Percentiles rank a stretch among this genome's conserved stretches.
phyloP scores from a whole-genome alignment of 2,113 vertebrate genomes.

The Scomber colias region DNA sequence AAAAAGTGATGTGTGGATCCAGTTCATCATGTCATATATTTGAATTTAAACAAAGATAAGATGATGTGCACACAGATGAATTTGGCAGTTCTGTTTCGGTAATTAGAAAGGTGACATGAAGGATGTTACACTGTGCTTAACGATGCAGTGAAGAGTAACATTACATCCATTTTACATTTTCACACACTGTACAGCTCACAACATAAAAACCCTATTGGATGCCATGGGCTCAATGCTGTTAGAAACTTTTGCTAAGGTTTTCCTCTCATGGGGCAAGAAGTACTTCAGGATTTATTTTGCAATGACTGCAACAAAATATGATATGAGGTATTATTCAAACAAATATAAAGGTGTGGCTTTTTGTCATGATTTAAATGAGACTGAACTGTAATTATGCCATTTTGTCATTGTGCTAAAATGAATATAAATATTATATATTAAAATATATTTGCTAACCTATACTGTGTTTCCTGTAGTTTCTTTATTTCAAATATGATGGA shows the following conservation, averaged over 20 bases:
- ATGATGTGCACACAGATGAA: background rate
- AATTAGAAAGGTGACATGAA: background rate
- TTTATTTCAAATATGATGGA: background rate
- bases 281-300: slow-evolving; percentile 71
- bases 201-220: slow-evolving; percentile 36
- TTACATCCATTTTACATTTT: slow-evolving; percentile 14
- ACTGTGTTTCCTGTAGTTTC: slow-evolving; percentile 20
- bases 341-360: slow-evolving; percentile 75
- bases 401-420: slow-evolving; percentile 88
- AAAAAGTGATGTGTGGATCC: slow-evolving; percentile 28
- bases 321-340: slow-evolving; percentile 61
- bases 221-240: slow-evolving; percentile 74
- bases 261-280: slow-evolving; percentile 52
- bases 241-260: slow-evolving; percentile 60
- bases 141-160: background rate
- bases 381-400: slow-evolving; percentile 83
- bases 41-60: background rate
- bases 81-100: background rate
- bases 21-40: background rate
- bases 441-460: slow-evolving; percentile 89
- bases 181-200: slow-evolving; percentile 16
- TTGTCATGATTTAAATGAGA: slow-evolving; percentile 83
- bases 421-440: slow-evolving; percentile 89
- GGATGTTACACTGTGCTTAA: slow-evolving; percentile 14
- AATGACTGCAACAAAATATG: slow-evolving; percentile 63